These are phyloP conservation scores for Saimiri boliviensis DNA, from an alignment of 2,113 vertebrate species.

Conservation along the genomic window DNA sequence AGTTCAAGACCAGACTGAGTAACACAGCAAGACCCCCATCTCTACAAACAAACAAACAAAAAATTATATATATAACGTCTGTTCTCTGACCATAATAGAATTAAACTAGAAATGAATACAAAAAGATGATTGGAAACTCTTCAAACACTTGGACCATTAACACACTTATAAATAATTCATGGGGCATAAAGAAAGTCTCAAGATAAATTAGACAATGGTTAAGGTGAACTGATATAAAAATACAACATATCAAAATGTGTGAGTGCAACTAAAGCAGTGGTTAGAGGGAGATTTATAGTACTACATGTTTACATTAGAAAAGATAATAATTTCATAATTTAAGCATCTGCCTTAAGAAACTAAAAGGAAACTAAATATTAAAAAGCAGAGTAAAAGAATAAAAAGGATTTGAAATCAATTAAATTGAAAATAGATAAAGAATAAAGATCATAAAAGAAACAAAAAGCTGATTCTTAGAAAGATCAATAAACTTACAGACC, in stretches of 20 bases:
- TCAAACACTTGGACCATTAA: not conserved
- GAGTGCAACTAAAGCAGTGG: not conserved
- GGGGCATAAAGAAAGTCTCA: not conserved
- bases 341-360: not conserved
- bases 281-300: not conserved
- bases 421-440: not conserved
- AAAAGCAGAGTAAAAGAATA: not conserved
- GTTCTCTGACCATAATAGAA: not conserved
- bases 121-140: not conserved
- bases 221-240: not conserved
- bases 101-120: slow-evolving; percentile 10
- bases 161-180: slow-evolving; percentile 1
- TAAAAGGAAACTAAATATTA: not conserved
- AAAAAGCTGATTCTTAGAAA: not conserved
- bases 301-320: not conserved
- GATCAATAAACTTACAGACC: not conserved
- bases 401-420: not conserved
- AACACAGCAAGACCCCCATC: too few species aligned
- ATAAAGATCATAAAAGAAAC: not conserved
- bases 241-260: not conserved
- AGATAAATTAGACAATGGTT: not conserved
- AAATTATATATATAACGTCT: not conserved
- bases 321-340: not conserved
- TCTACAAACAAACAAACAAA: too few species aligned
- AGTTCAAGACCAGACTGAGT: too few species aligned